Evolutionary conservation across 2,888 invertebrate species (phyloP), one percentile per base, ranked within the genome.

Genomic region (Gymnosoma rotundatum): DNA sequence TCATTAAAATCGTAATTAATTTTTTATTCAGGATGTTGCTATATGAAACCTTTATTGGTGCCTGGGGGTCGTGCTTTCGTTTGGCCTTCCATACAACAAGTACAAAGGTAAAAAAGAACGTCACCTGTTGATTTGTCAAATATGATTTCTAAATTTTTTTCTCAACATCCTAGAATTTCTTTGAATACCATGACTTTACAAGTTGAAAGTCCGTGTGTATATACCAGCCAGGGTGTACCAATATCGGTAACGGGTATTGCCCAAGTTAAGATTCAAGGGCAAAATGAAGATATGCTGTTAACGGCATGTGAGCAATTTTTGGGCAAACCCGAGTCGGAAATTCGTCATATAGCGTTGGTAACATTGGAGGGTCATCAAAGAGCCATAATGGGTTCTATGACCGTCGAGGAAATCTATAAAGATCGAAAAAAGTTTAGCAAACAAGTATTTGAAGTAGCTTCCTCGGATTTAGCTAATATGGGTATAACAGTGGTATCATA

Each of bases 171-270:
- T 42, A 97, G 98, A 92, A 98, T 99, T 91, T 98, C 98, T 8
- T 93, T 99, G 88, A 99, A 98, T 92, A 98, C 98, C 0, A 98
- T 99, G 98, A 99, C 98, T 2, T 94, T 99, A 73, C 97, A 97
- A 92, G 98, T 99, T 75, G 98, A 98, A 92, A 98, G 98, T 88
- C 97, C 98, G 10, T 97, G 97, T 73, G 98, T 99, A 8, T 98
- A 98, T 92, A 98, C 98, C 58, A 97, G 97, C 89, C 98, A 98
- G 93, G 98, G 98, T 75, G 98, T 99, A 36, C 98, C 98, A 21
- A 98, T 99, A 91, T 98, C 98, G 32, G 98, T 99, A 48, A 98
- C 98, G 45, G 98, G 98, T 86, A 98, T 99, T 88, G 99, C 99
- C 73, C 98, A 99, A 95, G 98, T 98, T 92, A 95, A 95, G 91